phyloP scores from a whole-genome alignment of 2,888 invertebrate species.

The Cephus rjabovi region DNA sequence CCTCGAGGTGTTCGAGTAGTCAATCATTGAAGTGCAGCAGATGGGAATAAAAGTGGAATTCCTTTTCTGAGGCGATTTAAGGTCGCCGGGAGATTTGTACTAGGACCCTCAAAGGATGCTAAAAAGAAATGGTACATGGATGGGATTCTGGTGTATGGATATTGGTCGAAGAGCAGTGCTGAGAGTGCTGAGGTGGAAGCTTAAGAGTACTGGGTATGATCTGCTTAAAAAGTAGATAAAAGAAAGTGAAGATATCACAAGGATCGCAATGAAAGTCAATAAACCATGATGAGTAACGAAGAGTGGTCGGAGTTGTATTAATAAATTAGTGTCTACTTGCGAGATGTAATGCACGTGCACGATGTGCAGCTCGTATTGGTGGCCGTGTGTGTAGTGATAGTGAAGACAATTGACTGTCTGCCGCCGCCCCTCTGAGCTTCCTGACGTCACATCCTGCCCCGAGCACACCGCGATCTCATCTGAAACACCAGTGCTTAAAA shows the following conservation, averaged over 20 bases:
- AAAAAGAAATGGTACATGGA: neutral
- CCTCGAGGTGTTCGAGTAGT: neutral
- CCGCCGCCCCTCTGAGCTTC: conserved; percentile 41
- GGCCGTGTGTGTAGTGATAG: conserved; percentile 35
- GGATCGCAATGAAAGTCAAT: conserved; percentile 60
- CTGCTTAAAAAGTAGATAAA: neutral
- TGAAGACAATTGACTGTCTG: conserved; percentile 61
- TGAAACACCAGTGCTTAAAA: conserved; percentile 47
- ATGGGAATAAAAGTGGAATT: neutral
- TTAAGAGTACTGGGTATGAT: neutral
- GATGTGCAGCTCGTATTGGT: conserved; percentile 9
- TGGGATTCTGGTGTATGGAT: neutral
- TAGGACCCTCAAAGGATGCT: neutral
- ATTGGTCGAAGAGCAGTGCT: neutral
- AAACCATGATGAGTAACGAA: conserved; percentile 57
- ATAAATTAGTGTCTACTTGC: conserved; percentile 60
- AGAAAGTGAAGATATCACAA: conserved; percentile 24
- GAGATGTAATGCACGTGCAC: conserved; percentile 27
- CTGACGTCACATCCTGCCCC: conserved; percentile 63
- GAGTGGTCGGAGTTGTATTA: conserved; percentile 54
- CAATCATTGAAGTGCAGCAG: neutral
- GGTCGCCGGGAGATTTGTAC: neutral
- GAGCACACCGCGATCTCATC: conserved; percentile 48
- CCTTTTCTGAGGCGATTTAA: neutral
- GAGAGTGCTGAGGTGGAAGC: neutral